Evolutionary conservation across 37 sponge, comb jelly and placozoan species (phyloP).

Genomic region (Bolinopsis microptera): DNA sequence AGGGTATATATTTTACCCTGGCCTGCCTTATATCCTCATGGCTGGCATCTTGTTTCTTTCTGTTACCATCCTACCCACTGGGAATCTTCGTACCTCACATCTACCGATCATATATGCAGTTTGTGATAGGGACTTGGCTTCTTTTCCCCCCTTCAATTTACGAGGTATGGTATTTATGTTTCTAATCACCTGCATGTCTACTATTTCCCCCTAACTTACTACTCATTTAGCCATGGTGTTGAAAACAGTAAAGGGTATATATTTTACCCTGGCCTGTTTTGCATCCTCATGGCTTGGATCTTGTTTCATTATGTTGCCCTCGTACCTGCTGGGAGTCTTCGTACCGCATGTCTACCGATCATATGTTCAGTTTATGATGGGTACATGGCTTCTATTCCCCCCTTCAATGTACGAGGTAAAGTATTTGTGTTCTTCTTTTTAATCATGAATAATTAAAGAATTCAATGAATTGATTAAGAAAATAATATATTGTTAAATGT

Average conservation of each 20-base stretch:
- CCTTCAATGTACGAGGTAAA: conserved; percentile 62
- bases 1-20: conserved; percentile 8
- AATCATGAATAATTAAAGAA: too few species aligned
- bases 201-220: too few species aligned
- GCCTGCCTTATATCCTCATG: neutral
- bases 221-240: conserved; percentile 16
- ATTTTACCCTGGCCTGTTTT: neutral
- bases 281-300: neutral
- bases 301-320: conserved; percentile 56
- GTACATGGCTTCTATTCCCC: conserved; percentile 39
- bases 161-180: too few species aligned
- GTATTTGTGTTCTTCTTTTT: too few species aligned
- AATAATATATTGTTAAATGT: neutral
- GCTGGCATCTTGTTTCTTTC: neutral
- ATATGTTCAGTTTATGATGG: conserved; percentile 65
- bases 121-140: conserved; percentile 57
- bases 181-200: too few species aligned
- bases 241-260: conserved; percentile 22
- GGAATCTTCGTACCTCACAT: neutral
- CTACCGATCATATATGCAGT: conserved; percentile 49
- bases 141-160: conserved; percentile 49
- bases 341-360: conserved; percentile 5
- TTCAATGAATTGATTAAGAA: too few species aligned
- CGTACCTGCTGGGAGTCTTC: neutral
- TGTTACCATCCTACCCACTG: conserved; percentile 38